Evolutionary conservation across 2,113 vertebrate species (phyloP).

Genomic region (Sinocyclocheilus rhinocerous): DNA sequence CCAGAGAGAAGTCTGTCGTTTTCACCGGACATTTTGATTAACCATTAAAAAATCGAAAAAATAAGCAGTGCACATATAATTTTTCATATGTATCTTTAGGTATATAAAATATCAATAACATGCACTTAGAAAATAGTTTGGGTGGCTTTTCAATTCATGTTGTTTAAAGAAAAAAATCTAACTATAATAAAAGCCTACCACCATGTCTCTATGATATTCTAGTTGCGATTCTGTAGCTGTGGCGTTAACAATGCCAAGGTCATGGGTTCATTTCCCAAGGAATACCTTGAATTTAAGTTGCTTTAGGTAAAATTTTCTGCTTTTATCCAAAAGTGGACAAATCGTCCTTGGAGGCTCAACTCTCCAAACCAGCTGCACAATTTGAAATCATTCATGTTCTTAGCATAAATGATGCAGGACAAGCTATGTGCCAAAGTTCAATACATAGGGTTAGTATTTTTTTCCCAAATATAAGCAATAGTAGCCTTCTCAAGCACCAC

Average conservation of each 20-base stretch:
- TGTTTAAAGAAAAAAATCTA: background rate
- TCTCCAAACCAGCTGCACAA: background rate
- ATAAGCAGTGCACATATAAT: no score
- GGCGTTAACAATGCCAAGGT: background rate
- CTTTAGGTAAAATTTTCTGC: background rate
- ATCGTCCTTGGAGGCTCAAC: background rate
- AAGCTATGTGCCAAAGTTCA: background rate
- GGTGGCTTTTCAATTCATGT: background rate
- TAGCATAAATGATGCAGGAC: background rate
- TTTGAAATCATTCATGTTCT: background rate
- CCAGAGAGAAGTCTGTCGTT: no score
- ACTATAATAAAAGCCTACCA: no score
- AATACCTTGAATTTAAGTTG: background rate
- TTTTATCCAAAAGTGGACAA: background rate
- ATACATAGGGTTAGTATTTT: background rate
- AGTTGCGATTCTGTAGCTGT: background rate
- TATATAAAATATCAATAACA: background rate
- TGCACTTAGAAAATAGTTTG: background rate
- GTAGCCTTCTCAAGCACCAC: no score
- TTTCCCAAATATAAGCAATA: no score
- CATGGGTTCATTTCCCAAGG: background rate
- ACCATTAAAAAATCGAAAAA: no score
- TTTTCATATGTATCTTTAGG: no score
- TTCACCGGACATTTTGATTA: no score
- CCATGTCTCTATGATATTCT: background rate